Percentiles rank a stretch among this genome's conserved stretches.
Conservation (phyloP, 1,140 invertebrate genomes). For the Drosophila miranda region DNA sequence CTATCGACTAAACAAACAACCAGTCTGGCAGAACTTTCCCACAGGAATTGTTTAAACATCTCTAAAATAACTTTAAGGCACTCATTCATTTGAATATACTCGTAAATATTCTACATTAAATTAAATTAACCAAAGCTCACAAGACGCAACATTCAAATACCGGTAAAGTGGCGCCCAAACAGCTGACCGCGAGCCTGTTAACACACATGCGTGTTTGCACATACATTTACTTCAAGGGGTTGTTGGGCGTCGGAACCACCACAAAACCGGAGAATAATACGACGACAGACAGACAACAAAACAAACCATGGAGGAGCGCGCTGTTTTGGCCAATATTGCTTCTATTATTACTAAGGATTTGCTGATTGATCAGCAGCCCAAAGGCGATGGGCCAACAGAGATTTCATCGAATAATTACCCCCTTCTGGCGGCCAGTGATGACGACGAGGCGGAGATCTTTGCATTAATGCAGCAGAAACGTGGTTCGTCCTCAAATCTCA, state of each 20-base stretch:
- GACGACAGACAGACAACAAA: slow-evolving; percentile 3
- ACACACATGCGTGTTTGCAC: background rate
- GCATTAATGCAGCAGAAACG: slow-evolving; percentile 67
- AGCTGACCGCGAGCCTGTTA: slow-evolving; percentile 7
- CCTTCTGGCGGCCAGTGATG: slow-evolving; percentile 46
- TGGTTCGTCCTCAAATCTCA: slow-evolving; percentile 11
- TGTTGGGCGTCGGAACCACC: no score
- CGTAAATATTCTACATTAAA: no score
- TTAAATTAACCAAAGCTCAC: background rate
- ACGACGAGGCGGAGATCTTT: slow-evolving; percentile 69
- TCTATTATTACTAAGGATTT: slow-evolving; percentile 77
- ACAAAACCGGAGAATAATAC: background rate
- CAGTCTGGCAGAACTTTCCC: slow-evolving; percentile 4
- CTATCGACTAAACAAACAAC: background rate
- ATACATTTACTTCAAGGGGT: slow-evolving; percentile 7
- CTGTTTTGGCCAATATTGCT: slow-evolving; percentile 76
- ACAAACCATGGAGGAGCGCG: slow-evolving; percentile 69
- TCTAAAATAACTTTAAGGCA: background rate
- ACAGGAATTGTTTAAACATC: background rate
- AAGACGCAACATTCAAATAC: no score
- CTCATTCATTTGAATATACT: no score
- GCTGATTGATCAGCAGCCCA: slow-evolving; percentile 60
- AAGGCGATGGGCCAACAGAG: background rate
- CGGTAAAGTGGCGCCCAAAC: background rate
- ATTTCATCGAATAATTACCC: slow-evolving; percentile 21